Percentiles rank a stretch among this genome's conserved stretches.
Conservation (phyloP, 1,140 invertebrate species). For the Magallana gigas region DNA sequence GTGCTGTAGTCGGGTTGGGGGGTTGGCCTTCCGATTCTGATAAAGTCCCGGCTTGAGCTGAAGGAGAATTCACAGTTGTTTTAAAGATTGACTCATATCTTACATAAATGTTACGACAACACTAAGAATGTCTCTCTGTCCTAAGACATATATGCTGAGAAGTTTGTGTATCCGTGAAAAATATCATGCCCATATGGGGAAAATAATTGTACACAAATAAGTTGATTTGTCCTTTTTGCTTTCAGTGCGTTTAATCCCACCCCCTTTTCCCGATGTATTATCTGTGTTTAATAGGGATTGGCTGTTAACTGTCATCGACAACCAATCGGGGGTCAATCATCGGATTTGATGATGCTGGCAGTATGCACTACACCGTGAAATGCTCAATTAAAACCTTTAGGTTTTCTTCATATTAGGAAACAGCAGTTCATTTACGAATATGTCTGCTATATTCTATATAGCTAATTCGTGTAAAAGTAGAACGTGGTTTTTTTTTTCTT, state of each 20-base stretch:
- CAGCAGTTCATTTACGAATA: no score
- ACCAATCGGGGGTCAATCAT: slow-evolving; percentile 30
- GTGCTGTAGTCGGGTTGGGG: slow-evolving; percentile 5
- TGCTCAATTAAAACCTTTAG: no score
- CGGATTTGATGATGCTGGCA: slow-evolving; percentile 7
- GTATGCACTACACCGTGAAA: neutral
- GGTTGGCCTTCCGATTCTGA: slow-evolving; percentile 46
- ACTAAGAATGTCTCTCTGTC: no score
- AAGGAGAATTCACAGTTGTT: neutral
- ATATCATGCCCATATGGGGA: neutral
- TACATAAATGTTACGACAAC: no score
- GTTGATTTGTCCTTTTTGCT: slow-evolving; percentile 11
- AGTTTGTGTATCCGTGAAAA: neutral
- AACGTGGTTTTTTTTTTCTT: no score
- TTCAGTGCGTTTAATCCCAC: slow-evolving; percentile 10
- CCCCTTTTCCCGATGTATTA: slow-evolving; percentile 19
- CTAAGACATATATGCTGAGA: neutral
- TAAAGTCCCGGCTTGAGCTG: slow-evolving; percentile 12
- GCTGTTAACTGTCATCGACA: neutral
- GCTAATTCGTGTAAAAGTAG: no score
- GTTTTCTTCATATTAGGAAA: no score
- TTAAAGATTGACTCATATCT: neutral
- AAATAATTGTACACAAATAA: slow-evolving; percentile 7
- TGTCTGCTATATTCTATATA: no score
- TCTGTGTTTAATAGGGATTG: slow-evolving; percentile 27